These are phyloP conservation scores for Trinorchestia longiramus DNA, from an alignment of 1,140 invertebrate species.

Conservation along the genomic window DNA sequence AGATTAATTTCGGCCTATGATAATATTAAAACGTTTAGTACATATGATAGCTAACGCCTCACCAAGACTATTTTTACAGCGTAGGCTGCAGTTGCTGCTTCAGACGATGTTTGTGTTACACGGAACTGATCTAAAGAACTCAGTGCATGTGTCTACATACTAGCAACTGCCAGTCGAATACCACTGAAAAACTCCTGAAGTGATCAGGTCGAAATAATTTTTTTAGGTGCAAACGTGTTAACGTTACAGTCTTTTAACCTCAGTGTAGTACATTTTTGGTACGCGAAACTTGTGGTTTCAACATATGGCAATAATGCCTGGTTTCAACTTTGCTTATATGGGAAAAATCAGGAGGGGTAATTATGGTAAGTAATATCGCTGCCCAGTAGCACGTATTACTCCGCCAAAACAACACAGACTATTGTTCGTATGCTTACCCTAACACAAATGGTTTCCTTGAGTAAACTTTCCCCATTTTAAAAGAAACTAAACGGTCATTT, in stretches of 20 bases:
- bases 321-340: background rate
- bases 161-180: too few relatives aligned
- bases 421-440: background rate
- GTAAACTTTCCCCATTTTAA: background rate
- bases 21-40: too few relatives aligned
- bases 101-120: background rate
- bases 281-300: background rate
- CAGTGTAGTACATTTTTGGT: background rate
- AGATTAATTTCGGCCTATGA: too few relatives aligned
- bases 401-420: background rate
- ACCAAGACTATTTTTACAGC: too few relatives aligned
- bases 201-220: background rate
- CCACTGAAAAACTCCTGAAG: too few relatives aligned
- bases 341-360: background rate
- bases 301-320: background rate
- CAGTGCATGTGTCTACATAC: background rate
- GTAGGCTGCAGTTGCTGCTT: background rate
- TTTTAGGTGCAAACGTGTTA: background rate
- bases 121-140: too few relatives aligned
- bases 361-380: background rate
- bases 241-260: background rate
- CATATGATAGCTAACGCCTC: too few relatives aligned
- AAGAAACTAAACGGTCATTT: slow-evolving; percentile 25
- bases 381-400: background rate
- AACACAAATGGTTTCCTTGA: slow-evolving; percentile 10